Evolutionary conservation across 2,797 vertebrate genomes (phyloP), one percentile per base, ranked within the genome.

Genomic region (Liasis olivaceus): DNA sequence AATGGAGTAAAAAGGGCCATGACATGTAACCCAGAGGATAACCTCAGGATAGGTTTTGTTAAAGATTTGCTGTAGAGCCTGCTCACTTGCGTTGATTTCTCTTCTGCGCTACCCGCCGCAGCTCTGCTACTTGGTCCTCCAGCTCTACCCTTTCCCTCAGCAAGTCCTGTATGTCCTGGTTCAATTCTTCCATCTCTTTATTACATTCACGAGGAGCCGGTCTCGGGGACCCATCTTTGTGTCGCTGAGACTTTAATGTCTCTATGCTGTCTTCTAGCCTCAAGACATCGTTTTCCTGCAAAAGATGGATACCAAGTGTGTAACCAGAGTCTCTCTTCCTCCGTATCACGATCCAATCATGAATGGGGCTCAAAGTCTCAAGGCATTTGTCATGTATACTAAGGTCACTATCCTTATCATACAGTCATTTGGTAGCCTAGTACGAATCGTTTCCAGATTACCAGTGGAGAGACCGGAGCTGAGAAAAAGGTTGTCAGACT

Each of bases 251-350:
- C 81, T 96, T 97, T 54, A 98, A 95, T 64, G 97, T 97, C 88
- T 95, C 96, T 31, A 97, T 84, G 1, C 95, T 95, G 66, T 96
- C 96, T 94, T 98, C 97, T 22, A 98, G 96, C 93, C 93, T 97
- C 51, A 91, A 96, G 89, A 98, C 89, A 91, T 98, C 97, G 4
- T 95, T 97, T 90, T 98, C 97, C 98, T 98, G 92, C 7, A 66
- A 64, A 8, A 31, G 87, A 85, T 0, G 9, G 91, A 94, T 93
- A 4, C 11, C 15, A 17, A 91, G 4, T 87, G 59, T 28, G 58
- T 72, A 87, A 0, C 2, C 66, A 92, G 86, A 64, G 4, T 0
- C 4, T 0, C 20, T 89, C 88, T 60, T 58, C 17, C 22, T 54
- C n/a, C 9, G 17, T 24, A 36, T 81, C 72, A 36, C 0, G 7